Percentiles rank a stretch among this genome's conserved stretches.
These are phyloP conservation scores for Keiferia lycopersicella DNA, from an alignment of 2,888 invertebrate genomes.

Conservation along the genomic window DNA sequence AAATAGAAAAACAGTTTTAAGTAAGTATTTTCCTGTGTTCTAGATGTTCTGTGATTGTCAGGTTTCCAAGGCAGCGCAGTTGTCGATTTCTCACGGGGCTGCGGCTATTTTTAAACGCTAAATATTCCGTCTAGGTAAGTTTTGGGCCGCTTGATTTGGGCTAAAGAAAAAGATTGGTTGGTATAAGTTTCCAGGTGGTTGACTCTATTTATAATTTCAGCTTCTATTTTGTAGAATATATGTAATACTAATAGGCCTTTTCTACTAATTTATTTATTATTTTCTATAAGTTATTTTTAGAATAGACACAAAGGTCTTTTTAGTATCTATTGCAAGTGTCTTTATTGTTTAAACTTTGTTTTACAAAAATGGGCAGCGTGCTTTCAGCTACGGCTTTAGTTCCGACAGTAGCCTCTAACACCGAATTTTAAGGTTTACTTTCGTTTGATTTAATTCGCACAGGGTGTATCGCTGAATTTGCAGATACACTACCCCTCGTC, in stretches of 20 bases:
- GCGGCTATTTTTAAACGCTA: conserved; percentile 11
- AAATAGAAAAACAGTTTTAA: background rate
- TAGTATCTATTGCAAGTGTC: no score
- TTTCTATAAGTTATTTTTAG: background rate
- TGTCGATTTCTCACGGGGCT: conserved; percentile 15
- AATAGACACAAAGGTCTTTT: no score
- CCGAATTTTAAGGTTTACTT: background rate
- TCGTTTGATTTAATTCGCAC: background rate
- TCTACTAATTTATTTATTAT: no score
- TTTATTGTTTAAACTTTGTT: no score
- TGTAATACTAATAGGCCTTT: no score
- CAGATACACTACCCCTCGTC: background rate
- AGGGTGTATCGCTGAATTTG: background rate
- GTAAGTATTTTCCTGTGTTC: background rate
- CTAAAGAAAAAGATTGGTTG: background rate
- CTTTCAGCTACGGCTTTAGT: background rate
- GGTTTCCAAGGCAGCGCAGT: conserved; percentile 12
- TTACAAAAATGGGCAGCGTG: no score
- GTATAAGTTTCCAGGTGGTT: background rate
- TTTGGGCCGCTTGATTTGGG: background rate
- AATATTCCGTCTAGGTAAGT: conserved; percentile 2
- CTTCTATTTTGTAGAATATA: no score
- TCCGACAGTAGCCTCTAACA: background rate
- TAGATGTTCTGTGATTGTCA: background rate
- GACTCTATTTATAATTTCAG: background rate